Evolutionary conservation across 2,797 vertebrate species (phyloP).

Genomic region (Lacerta agilis): DNA sequence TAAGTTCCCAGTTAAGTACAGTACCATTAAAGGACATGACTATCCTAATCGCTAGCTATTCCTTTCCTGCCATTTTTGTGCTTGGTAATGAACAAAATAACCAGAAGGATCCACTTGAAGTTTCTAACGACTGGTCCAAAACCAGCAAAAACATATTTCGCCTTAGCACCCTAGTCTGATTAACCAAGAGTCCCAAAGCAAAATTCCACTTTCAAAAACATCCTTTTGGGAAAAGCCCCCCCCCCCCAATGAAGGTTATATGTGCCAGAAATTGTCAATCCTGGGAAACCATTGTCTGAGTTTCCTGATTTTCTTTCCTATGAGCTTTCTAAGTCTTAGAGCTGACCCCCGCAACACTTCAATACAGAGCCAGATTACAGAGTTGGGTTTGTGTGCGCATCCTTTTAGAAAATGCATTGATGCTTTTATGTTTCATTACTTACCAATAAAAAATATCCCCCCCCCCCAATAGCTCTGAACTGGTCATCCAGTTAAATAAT

Average conservation of each 20-base stretch:
- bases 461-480: no score
- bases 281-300: not conserved
- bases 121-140: not conserved
- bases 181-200: not conserved
- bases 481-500: not conserved
- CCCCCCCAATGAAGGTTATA: not conserved
- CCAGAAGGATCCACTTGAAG: not conserved
- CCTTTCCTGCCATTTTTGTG: not conserved
- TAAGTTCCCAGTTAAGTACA: not conserved
- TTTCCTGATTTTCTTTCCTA: not conserved
- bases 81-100: not conserved
- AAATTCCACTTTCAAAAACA: not conserved
- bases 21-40: not conserved
- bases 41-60: not conserved
- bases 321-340: not conserved
- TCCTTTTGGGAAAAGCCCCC: not conserved
- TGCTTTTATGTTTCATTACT: not conserved
- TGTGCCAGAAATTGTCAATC: not conserved
- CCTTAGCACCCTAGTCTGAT: not conserved
- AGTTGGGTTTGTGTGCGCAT: not conserved
- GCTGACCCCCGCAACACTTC: not conserved
- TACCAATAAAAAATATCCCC: not conserved
- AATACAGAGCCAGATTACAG: not conserved
- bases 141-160: not conserved
- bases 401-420: not conserved